phyloP scores from a whole-genome alignment of 2,888 invertebrate genomes.

The Spisula solida region DNA sequence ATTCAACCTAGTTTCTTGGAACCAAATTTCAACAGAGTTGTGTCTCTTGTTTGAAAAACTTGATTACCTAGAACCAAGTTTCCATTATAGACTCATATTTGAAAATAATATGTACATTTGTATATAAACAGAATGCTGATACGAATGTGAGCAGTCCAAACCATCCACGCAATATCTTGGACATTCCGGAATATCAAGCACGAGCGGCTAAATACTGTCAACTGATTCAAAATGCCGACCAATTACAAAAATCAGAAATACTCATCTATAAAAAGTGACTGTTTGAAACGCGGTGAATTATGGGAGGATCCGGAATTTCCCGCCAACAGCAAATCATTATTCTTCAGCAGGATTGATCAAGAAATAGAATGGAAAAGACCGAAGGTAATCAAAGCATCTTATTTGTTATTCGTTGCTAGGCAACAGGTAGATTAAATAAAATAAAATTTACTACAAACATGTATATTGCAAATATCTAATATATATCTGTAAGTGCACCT shows the following conservation, averaged over 20 bases:
- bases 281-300: constrained; percentile 91
- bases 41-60: too few relatives aligned
- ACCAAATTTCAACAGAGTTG: too few relatives aligned
- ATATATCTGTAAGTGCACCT: too few relatives aligned
- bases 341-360: constrained; percentile 94
- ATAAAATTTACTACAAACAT: too few relatives aligned
- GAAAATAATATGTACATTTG: too few relatives aligned
- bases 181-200: not conserved
- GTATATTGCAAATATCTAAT: too few relatives aligned
- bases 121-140: not conserved
- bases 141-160: not conserved
- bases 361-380: constrained; percentile 97
- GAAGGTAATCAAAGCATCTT: constrained; percentile 86
- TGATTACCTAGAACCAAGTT: too few relatives aligned
- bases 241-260: constrained; percentile 83
- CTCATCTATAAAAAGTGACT: constrained; percentile 87
- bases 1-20: too few relatives aligned
- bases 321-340: constrained; percentile 93
- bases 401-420: not conserved
- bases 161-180: not conserved
- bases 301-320: constrained; percentile 97
- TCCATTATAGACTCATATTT: too few relatives aligned
- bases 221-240: constrained; percentile 73
- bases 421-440: too few relatives aligned
- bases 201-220: not conserved